These are phyloP conservation scores for Cepaea hortensis DNA, from an alignment of 2,888 invertebrate genomes.

Conservation along the genomic window DNA sequence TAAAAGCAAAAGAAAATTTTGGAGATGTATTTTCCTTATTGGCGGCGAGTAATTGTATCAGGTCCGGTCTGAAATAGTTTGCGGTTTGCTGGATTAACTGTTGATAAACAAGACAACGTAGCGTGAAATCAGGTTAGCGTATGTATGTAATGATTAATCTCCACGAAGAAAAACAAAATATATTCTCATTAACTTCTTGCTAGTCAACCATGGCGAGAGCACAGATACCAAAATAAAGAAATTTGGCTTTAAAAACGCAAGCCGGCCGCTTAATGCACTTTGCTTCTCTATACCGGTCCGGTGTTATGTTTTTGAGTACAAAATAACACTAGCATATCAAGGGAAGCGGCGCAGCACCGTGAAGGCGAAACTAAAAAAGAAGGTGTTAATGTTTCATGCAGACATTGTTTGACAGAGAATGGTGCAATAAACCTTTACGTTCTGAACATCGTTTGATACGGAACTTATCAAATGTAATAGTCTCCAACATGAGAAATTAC, in stretches of 20 bases:
- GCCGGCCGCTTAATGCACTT: slow-evolving; percentile 24
- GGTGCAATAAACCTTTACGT: background rate
- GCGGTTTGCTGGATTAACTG: background rate
- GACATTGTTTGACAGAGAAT: slow-evolving; percentile 29
- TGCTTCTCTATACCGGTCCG: slow-evolving; percentile 16
- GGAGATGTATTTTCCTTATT: too few species aligned
- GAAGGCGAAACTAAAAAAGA: background rate
- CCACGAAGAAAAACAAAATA: slow-evolving; percentile 16
- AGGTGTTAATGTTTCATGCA: slow-evolving; percentile 30
- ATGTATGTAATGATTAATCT: slow-evolving; percentile 41
- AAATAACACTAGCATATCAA: slow-evolving; percentile 5
- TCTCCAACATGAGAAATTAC: background rate
- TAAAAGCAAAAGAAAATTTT: too few species aligned
- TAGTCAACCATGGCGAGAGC: background rate
- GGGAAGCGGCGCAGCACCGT: background rate
- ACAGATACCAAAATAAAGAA: slow-evolving; percentile 18
- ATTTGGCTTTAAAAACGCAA: background rate
- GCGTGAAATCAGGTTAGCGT: slow-evolving; percentile 45
- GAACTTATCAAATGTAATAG: slow-evolving; percentile 12
- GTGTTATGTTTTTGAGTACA: slow-evolving; percentile 3
- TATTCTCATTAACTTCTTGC: slow-evolving; percentile 39
- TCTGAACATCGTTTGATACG: slow-evolving; percentile 28
- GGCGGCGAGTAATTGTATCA: background rate
- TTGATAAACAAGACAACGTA: slow-evolving; percentile 36
- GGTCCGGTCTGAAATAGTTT: background rate